Conservation (phyloP, 2,888 invertebrate genomes). For the Heterodera filipjevi region DNA sequence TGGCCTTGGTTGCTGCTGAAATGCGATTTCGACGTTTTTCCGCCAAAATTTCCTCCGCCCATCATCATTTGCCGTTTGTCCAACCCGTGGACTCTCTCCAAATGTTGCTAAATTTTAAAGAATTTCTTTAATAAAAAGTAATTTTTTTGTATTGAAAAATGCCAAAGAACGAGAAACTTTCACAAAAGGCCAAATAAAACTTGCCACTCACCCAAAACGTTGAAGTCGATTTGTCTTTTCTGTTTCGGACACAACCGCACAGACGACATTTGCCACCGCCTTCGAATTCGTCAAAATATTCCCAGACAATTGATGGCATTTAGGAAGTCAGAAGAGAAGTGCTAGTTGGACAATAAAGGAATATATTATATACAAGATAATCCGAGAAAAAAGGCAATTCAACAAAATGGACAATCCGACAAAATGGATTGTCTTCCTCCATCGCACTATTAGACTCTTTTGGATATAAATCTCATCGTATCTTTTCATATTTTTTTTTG, state of each 20-base stretch:
- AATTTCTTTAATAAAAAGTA: not conserved
- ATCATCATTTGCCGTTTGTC: constrained; percentile 25
- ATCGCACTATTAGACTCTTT: too few relatives aligned
- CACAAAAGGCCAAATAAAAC: not conserved
- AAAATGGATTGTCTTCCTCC: too few relatives aligned
- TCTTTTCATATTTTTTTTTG: too few relatives aligned
- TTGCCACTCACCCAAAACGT: constrained; percentile 30
- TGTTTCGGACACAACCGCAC: constrained; percentile 33
- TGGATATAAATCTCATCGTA: too few relatives aligned
- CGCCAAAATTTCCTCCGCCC: not conserved
- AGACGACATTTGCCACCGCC: constrained; percentile 33
- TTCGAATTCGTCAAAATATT: constrained; percentile 36
- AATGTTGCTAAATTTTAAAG: constrained; percentile 19
- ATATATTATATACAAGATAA: too few relatives aligned
- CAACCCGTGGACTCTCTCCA: constrained; percentile 27
- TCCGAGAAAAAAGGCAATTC: too few relatives aligned
- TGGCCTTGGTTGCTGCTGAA: not conserved
- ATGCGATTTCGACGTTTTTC: not conserved
- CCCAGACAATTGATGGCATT: constrained; percentile 38
- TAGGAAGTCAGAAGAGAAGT: not conserved
- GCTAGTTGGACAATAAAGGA: not conserved
- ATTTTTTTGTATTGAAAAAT: not conserved
- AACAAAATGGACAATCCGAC: too few relatives aligned
- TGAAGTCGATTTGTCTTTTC: constrained; percentile 37
- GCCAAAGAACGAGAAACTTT: not conserved